Percentiles rank a stretch among this genome's conserved stretches.
phyloP scores from a whole-genome alignment of 2,113 vertebrate genomes.

The Sinosuthora webbiana region DNA sequence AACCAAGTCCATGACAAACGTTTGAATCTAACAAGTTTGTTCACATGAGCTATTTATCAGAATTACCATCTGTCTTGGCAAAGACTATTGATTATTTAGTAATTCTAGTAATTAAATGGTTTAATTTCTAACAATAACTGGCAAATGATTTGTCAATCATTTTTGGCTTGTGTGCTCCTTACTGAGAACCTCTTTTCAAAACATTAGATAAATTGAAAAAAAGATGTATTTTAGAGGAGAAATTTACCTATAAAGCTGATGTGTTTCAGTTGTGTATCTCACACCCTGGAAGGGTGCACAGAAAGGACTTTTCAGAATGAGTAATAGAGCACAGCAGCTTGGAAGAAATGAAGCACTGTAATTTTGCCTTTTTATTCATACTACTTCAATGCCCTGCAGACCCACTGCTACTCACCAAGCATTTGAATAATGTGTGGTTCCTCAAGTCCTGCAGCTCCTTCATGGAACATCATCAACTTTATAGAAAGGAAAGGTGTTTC shows the following conservation, averaged over 20 bases:
- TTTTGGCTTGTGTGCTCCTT: background rate
- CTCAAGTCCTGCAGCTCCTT: background rate
- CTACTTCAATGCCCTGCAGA: background rate
- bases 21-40: background rate
- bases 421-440: background rate
- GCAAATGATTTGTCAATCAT: background rate
- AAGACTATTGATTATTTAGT: background rate
- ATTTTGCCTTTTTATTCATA: constrained; percentile 29
- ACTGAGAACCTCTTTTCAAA: background rate
- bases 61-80: background rate
- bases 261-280: background rate
- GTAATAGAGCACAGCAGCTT: background rate
- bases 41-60: background rate
- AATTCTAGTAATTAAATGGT: background rate
- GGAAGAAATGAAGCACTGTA: background rate
- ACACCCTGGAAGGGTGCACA: background rate
- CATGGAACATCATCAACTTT: background rate
- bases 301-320: background rate
- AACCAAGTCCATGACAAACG: background rate
- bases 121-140: background rate
- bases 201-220: background rate
- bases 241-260: background rate
- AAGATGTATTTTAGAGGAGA: background rate
- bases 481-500: background rate
- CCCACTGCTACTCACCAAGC: background rate